Percentiles rank a stretch among this genome's conserved stretches.
Conservation (phyloP, 1,140 invertebrate species). For the Akabosia matsudoensis region DNA sequence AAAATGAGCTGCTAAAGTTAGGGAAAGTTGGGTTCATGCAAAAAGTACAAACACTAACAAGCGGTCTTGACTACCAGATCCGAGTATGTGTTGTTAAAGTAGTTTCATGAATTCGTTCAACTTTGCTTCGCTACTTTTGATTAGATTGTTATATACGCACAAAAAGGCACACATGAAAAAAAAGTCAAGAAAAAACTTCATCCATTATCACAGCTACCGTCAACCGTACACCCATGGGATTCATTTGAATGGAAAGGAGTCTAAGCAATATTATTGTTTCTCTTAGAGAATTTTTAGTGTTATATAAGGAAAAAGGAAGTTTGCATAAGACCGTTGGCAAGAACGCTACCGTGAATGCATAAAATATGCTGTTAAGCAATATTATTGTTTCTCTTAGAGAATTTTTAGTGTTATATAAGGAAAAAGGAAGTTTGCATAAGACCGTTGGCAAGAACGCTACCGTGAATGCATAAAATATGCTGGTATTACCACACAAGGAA, state of each 20-base stretch:
- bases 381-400: neutral
- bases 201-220: conserved; percentile 3
- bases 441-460: no score
- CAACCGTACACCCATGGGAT: conserved; percentile 3
- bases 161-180: neutral
- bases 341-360: neutral
- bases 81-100: no score
- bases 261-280: conserved; percentile 1
- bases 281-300: neutral
- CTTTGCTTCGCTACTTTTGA: no score
- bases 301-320: no score
- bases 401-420: neutral
- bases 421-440: no score
- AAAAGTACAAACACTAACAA: no score
- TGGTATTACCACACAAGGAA: neutral
- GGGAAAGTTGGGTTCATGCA: no score
- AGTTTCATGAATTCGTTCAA: no score
- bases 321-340: no score
- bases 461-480: neutral
- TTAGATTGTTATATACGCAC: neutral
- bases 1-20: no score
- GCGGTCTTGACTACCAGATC: no score
- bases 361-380: neutral
- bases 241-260: conserved; percentile 18
- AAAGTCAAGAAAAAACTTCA: neutral